phyloP scores from a whole-genome alignment of 92 coral and sea anemone species.

The Montipora capitata region DNA sequence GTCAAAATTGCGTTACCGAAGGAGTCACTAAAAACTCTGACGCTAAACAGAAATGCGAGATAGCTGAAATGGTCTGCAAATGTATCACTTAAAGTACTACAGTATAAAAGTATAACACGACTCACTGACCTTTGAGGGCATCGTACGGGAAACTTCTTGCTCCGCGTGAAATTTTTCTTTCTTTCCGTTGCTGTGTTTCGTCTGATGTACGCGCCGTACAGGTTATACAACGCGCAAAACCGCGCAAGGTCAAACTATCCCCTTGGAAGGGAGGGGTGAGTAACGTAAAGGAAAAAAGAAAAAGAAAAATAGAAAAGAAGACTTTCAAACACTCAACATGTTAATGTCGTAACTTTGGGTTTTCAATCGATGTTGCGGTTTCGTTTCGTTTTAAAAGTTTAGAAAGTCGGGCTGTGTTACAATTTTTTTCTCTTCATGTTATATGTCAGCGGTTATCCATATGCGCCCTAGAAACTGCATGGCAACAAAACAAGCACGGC shows the following conservation, averaged over 20 bases:
- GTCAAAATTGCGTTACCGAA: too few relatives aligned
- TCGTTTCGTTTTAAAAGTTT: too few relatives aligned
- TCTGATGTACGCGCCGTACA: slow-evolving; percentile 37
- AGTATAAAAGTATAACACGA: not conserved
- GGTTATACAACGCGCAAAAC: slow-evolving; percentile 8
- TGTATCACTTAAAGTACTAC: not conserved
- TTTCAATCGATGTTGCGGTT: too few relatives aligned
- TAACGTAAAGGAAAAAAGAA: too few relatives aligned
- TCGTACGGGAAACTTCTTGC: slow-evolving; percentile 10
- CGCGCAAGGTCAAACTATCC: not conserved
- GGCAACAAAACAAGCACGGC: slow-evolving; percentile 61
- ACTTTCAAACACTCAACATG: too few relatives aligned
- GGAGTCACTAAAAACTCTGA: not conserved
- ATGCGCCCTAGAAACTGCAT: slow-evolving; percentile 37
- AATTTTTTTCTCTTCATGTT: not conserved
- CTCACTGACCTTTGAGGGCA: slow-evolving; percentile 36
- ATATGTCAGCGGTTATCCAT: slow-evolving; percentile 22
- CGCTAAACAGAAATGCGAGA: not conserved
- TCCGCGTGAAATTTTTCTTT: not conserved
- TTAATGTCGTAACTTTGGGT: too few relatives aligned
- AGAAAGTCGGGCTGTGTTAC: too few relatives aligned
- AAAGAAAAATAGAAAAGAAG: too few relatives aligned
- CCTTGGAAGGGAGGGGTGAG: not conserved
- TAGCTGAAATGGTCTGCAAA: too few relatives aligned
- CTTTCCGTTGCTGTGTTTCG: slow-evolving; percentile 33